Evolutionary conservation across 2,888 invertebrate genomes (phyloP), one percentile per base, ranked within the genome.

Genomic region (Ptilodon capucinus): DNA sequence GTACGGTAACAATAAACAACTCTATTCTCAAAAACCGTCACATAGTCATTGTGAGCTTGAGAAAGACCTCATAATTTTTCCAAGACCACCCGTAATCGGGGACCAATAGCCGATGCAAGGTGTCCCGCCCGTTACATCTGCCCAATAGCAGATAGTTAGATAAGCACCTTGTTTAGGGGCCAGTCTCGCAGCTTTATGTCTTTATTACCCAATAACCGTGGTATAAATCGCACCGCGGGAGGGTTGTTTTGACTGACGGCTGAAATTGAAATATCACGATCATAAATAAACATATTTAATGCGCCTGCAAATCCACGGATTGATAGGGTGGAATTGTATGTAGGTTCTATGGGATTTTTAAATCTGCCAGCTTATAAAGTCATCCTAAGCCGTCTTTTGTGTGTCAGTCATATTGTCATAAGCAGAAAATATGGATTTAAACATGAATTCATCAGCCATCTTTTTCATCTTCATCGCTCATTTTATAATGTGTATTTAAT

Each of bases 161-260:
- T 84, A 83, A 81, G 73, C 74, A 71, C 70, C 72, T 72, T 74
- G 76, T 81, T 76, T 76, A 76, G 81, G 80, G 74, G 67, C 71
- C 66, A 56, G 62, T 58, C 62, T 62, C 57, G 63, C 67, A 60
- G 41, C 57, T 76, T 80, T 77, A 82, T 80, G 75, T 71, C 77
- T 83, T 81, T 84, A 84, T 84, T 80, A 76, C 68, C 64, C 68
- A 69, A 75, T 77, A 80, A 82, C 73, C 76, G 58, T 72, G 61
- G 62, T 71, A 71, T 72, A 74, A 71, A 74, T 70, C 70, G 64
- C 71, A 67, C 68, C 51, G 62, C 65, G 51, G 68, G 70, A 70
- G 68, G 74, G 72, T 54, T 60, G 58, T 63, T 55, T 62, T 71
- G 64, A 75, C 72, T 69, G 71, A 72, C 68, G 44, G 46, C 54